Percentiles rank a stretch among this genome's conserved stretches.
These are phyloP conservation scores for Amblyopsis hoosieri DNA, from an alignment of 2,797 vertebrate species.

Conservation along the genomic window DNA sequence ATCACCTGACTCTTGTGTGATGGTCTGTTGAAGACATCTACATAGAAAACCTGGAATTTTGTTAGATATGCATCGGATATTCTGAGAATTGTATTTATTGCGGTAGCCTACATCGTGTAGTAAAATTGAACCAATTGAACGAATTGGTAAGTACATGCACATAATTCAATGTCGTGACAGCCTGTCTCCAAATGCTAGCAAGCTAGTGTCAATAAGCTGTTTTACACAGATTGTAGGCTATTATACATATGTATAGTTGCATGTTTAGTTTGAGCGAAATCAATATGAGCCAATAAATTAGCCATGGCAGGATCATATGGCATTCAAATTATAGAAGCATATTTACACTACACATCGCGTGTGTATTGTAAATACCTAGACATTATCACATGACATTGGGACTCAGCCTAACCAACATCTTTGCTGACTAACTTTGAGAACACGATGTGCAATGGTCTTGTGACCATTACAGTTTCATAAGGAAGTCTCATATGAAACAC, in stretches of 20 bases:
- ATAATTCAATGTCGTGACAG: slow-evolving; percentile 59
- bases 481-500: slow-evolving; percentile 30
- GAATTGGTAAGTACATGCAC: slow-evolving; percentile 55
- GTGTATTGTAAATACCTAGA: slow-evolving; percentile 6
- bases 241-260: background rate
- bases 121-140: slow-evolving; percentile 20
- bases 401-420: background rate
- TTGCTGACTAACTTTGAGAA: background rate
- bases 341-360: slow-evolving; percentile 1
- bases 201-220: slow-evolving; percentile 49
- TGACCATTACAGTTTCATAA: slow-evolving; percentile 10
- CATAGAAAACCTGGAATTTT: slow-evolving; percentile 41
- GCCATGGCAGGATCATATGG: background rate
- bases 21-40: slow-evolving; percentile 55
- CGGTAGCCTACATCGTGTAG: slow-evolving; percentile 13
- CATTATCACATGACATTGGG: slow-evolving; percentile 62
- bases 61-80: slow-evolving; percentile 43
- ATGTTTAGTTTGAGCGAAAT: background rate
- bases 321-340: no score
- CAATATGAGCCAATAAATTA: background rate
- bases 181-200: slow-evolving; percentile 37
- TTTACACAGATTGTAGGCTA: background rate
- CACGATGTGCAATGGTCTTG: slow-evolving; percentile 5
- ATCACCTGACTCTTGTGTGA: slow-evolving; percentile 79
- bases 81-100: slow-evolving; percentile 24